Evolutionary conservation across 2,113 vertebrate genomes (phyloP), one percentile per base, ranked within the genome.

Genomic region (Nothocercus julius): DNA sequence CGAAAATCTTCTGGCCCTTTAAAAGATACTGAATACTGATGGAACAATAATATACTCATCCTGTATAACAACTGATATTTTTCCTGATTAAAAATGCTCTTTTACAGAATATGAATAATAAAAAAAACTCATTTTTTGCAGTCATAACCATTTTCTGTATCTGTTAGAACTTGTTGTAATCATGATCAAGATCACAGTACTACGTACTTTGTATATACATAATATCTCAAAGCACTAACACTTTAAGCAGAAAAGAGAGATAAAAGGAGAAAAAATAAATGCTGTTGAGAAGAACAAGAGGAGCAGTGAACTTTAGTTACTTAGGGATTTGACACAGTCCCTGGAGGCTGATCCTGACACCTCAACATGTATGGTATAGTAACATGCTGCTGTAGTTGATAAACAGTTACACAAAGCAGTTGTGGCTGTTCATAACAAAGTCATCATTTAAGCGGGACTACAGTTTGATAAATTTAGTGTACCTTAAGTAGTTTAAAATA

Each of bases 51-150:
- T 83, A 51, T 54, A 13, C 5, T 78, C 4, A 3, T 82, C 89
- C 24, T 28, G 0, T 69, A 0, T 54, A 90, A 76, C 20, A 82
- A 58, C 13, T 30, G 44, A 22, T 85, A 2, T 17, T 79, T 78
- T 74, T 89, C 63, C 63, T 66, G 44, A 38, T 87, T 62, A 70
- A 83, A 74, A 16, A 45, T 21, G 6, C 30, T 74, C 0, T 70
- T 92, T 93, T 95, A 34, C 27, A 76, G 47, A 78, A 28, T 51
- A 27, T 14, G 24, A 77, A 58, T 92, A 59, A 78, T 53, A 36
- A 59, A 69, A 67, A 86, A 76, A 34, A 16, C 45, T 49, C 49
- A 49, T 49, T 49, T 91, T 34, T 94, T 90, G 51, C 28, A 79
- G 38, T 47, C 10, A 10, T 54, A 92, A 84, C n/a, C 2, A 13